Conservation (phyloP, 1,140 invertebrate genomes). For the Cylas formicarius region DNA sequence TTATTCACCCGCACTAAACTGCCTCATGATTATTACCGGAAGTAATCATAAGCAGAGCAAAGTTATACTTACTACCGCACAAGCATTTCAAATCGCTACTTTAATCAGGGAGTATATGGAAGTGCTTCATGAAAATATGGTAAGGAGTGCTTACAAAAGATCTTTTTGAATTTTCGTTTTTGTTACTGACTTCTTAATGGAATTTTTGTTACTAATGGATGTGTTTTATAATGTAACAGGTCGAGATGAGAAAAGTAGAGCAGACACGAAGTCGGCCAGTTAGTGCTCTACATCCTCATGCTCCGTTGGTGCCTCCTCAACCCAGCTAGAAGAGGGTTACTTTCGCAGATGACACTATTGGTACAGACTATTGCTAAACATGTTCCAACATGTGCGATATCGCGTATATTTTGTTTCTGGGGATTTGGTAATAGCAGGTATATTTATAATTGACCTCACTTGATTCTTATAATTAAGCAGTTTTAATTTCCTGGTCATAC, state of each 20-base stretch:
- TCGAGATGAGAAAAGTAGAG: constrained; percentile 30
- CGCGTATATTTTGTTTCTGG: too few species aligned
- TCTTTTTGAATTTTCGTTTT: neutral
- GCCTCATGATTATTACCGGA: constrained; percentile 84
- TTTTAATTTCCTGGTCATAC: too few species aligned
- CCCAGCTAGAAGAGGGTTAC: constrained; percentile 44
- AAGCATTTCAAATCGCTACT: constrained; percentile 85
- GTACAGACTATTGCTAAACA: constrained; percentile 29
- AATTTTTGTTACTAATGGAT: neutral
- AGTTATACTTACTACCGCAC: constrained; percentile 47
- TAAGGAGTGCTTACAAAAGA: constrained; percentile 5
- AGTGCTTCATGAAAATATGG: constrained; percentile 52
- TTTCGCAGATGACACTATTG: constrained; percentile 41
- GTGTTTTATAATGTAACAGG: constrained; percentile 8
- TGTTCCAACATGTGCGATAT: too few species aligned
- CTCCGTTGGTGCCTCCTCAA: constrained; percentile 42
- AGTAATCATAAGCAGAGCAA: constrained; percentile 84
- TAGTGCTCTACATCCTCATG: constrained; percentile 44
- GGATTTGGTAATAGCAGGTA: too few species aligned
- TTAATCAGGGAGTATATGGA: constrained; percentile 88
- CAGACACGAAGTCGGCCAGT: constrained; percentile 39
- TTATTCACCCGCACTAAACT: constrained; percentile 81
- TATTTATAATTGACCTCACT: too few species aligned
- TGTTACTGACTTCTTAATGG: neutral
- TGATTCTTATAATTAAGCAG: too few species aligned